Conservation (phyloP, 64 coral and sea anemone genomes). For the Pachyseris speciosa region DNA sequence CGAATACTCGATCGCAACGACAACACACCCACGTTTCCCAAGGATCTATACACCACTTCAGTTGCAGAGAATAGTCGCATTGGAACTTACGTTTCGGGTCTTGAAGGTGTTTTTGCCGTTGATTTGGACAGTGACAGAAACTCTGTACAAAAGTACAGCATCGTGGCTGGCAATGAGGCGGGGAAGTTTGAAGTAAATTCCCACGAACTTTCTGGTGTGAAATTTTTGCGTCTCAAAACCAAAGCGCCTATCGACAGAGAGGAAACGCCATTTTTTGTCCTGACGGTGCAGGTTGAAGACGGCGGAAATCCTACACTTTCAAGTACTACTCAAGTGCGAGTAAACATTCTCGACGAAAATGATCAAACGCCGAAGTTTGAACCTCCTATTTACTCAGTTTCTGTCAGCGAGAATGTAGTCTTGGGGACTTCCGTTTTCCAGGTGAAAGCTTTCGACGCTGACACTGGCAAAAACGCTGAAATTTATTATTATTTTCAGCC, state of each 20-base stretch:
- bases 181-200: constrained; percentile 81
- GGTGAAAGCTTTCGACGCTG: constrained; percentile 86
- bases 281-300: constrained; percentile 87
- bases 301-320: constrained; percentile 58
- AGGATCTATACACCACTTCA: constrained; percentile 80
- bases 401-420: constrained; percentile 70
- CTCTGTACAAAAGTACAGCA: constrained; percentile 77
- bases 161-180: constrained; percentile 86
- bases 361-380: constrained; percentile 83
- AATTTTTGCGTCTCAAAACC: constrained; percentile 91
- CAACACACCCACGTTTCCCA: constrained; percentile 77
- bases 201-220: constrained; percentile 75
- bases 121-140: constrained; percentile 89
- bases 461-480: constrained; percentile 78
- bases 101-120: constrained; percentile 83
- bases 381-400: constrained; percentile 58
- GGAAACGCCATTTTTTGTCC: constrained; percentile 76
- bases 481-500: constrained; percentile 88
- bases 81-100: constrained; percentile 78
- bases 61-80: constrained; percentile 61
- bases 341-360: constrained; percentile 94
- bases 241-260: constrained; percentile 83
- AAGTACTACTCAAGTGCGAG: constrained; percentile 77
- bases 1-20: constrained; percentile 88
- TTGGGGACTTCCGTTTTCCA: constrained; percentile 77